These are phyloP conservation scores for Drosophila orosa DNA, from an alignment of 1,140 invertebrate species.

Conservation along the genomic window DNA sequence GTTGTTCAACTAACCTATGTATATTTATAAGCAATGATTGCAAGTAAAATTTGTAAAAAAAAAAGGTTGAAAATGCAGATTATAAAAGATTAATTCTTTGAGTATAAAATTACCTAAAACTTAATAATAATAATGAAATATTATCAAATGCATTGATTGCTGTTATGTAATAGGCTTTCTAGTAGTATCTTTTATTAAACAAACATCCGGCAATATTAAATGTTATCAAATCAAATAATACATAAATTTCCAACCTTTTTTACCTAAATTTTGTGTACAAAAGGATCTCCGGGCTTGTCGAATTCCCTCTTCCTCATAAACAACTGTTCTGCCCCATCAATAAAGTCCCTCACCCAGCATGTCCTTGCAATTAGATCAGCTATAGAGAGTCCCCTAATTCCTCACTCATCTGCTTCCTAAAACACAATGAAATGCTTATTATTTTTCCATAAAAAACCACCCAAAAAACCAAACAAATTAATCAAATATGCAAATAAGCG, in stretches of 20 bases:
- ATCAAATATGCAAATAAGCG: slow-evolving; percentile 79
- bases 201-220: background rate
- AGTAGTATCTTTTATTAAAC: background rate
- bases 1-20: too few species aligned
- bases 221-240: background rate
- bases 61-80: background rate
- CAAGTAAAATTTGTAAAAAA: background rate
- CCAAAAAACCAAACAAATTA: slow-evolving; percentile 78
- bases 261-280: background rate
- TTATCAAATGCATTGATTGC: background rate
- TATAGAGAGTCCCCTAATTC: slow-evolving; percentile 11
- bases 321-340: slow-evolving; percentile 14
- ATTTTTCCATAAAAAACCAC: slow-evolving; percentile 80
- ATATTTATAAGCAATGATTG: background rate
- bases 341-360: background rate
- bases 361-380: slow-evolving; percentile 11
- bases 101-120: too few species aligned
- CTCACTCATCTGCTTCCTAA: slow-evolving; percentile 2
- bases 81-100: background rate
- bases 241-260: background rate
- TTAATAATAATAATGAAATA: background rate
- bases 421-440: slow-evolving; percentile 70
- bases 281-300: background rate
- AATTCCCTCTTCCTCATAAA: background rate
- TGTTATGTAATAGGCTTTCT: background rate